Base-by-base conservation (phyloP, 2,888 invertebrate genomes). In the Lithophane semibrunnea region DNA sequence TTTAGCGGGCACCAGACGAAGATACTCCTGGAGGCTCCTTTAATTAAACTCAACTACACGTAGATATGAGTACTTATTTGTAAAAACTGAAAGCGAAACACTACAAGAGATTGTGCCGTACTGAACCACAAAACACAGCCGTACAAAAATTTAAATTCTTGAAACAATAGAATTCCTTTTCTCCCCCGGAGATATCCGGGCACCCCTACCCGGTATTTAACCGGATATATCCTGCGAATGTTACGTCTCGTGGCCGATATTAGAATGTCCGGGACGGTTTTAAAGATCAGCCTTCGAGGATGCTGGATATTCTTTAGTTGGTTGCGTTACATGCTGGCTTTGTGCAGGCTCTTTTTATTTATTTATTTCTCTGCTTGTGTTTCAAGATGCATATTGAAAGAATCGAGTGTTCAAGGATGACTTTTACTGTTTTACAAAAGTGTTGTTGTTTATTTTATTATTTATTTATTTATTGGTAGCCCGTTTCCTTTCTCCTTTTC, bases 191-290 rank as follows among this genome's bases (percentile, higher is more conserved):
- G 76, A 72, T 86, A 80, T 63, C 79, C 77, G 88, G 79, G 79
- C 88, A 88, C 75, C 89, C 90, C 88, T 91, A 79, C 83, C 79
- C 84, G 92, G 92, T 92, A 91, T 92, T 92, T 92, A 92, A 91
- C 86, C 89, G 90, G 91, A 91, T 90, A 91, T 82, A 85, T 87
- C 83, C 85, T 82, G 83, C 66, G 69, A 84, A 75, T 83, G 83
- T 85, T 75, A 83, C 85, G 86, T 89, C 86, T 88, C 82, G 89
- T 85, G 86, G 83, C 85, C 88, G 87, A 92, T 92, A 93, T 93
- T 92, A 92, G 90, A 92, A 92, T 92, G 91, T 92, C 92, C 87
- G 83, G 83, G 84, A 52, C 69, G 82, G 82, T 85, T 88, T 81
- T 80, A 83, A 79, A 89, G 84, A 86, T 87, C 86, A 82, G 79